Conservation (phyloP, 1,140 invertebrate species). For the Scaptomyza hsui region DNA sequence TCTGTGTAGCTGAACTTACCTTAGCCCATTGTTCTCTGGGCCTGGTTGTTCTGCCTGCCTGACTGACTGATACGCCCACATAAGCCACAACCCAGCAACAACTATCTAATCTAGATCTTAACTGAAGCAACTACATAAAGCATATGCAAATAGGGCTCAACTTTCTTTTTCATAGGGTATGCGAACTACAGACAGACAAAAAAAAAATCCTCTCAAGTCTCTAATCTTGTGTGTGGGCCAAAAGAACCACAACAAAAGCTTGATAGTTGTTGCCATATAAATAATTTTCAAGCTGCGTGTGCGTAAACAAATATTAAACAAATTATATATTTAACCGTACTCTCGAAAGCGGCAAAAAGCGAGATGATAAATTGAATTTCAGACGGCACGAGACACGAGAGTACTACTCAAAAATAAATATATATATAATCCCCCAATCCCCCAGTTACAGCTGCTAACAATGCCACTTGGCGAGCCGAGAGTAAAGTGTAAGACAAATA, state of each 20-base stretch:
- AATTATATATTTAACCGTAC: slow-evolving; percentile 74
- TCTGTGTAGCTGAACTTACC: background rate
- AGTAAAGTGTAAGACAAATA: slow-evolving; percentile 39
- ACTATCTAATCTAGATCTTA: slow-evolving; percentile 15
- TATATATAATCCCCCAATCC: slow-evolving; percentile 21
- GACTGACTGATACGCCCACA: slow-evolving; percentile 15
- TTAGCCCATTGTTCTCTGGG: slow-evolving; percentile 7
- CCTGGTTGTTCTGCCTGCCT: slow-evolving; percentile 1
- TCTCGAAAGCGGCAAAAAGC: slow-evolving; percentile 42
- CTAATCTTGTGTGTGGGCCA: slow-evolving; percentile 8
- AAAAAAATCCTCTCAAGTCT: slow-evolving; percentile 26
- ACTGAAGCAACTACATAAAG: background rate
- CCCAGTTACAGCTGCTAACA: slow-evolving; percentile 46
- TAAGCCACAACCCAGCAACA: background rate
- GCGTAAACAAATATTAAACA: slow-evolving; percentile 53
- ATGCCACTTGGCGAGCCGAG: slow-evolving; percentile 64
- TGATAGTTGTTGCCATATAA: background rate
- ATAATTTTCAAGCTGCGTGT: slow-evolving; percentile 15
- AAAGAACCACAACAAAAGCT: background rate
- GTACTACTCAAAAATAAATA: slow-evolving; percentile 3
- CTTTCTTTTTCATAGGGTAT: slow-evolving; percentile 53
- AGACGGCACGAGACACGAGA: slow-evolving; percentile 55
- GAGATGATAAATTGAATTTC: slow-evolving; percentile 76
- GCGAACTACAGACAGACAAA: background rate
- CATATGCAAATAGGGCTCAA: slow-evolving; percentile 66